phyloP scores from a whole-genome alignment of 1,140 invertebrate genomes.

The Ctenoplectra terminalis region DNA sequence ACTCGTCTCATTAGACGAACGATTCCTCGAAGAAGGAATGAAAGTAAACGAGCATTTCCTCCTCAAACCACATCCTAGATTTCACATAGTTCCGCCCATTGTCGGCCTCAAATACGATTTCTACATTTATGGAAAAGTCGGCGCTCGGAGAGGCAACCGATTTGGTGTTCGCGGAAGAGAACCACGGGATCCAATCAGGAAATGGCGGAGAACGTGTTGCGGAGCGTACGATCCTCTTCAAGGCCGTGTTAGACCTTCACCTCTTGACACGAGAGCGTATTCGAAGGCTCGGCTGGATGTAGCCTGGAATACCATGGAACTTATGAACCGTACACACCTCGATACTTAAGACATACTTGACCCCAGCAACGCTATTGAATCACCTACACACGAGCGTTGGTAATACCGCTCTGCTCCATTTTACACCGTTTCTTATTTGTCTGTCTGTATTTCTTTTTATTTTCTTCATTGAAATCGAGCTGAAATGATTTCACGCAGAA shows the following conservation, averaged over 20 bases:
- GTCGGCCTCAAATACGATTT: conserved; percentile 12
- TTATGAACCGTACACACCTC: conserved; percentile 59
- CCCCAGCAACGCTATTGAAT: conserved; percentile 45
- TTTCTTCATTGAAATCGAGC: not conserved
- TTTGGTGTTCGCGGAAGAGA: conserved; percentile 59
- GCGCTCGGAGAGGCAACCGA: conserved; percentile 12
- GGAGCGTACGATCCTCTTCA: conserved; percentile 70
- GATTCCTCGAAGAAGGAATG: not conserved
- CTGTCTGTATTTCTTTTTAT: not conserved
- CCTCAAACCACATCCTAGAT: not conserved
- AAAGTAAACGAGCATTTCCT: not conserved
- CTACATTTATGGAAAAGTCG: conserved; percentile 33
- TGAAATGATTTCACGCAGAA: not conserved
- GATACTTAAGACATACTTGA: conserved; percentile 40
- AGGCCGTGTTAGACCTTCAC: conserved; percentile 77
- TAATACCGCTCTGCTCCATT: not conserved
- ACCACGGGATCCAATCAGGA: conserved; percentile 58
- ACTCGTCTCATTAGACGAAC: not conserved
- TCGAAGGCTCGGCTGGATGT: conserved; percentile 69
- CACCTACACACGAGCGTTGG: not conserved
- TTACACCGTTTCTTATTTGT: not conserved
- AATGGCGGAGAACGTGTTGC: conserved; percentile 57
- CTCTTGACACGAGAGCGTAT: conserved; percentile 74
- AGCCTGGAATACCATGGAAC: conserved; percentile 55
- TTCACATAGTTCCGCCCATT: not conserved